phyloP scores from a whole-genome alignment of 2,113 vertebrate species.

The Scopus umbretta region DNA sequence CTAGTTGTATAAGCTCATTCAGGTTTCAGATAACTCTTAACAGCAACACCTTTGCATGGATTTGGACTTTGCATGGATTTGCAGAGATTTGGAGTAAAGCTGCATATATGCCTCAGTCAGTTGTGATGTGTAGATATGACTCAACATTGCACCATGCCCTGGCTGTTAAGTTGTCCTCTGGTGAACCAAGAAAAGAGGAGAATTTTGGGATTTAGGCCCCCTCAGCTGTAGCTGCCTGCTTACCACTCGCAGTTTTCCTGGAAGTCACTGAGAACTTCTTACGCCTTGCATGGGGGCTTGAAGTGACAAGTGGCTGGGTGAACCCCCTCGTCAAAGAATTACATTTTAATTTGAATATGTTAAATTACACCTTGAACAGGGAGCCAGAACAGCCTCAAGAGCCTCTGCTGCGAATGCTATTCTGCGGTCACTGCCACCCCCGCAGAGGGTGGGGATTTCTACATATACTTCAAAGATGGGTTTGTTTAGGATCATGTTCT shows the following conservation, averaged over 20 bases:
- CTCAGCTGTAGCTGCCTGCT: not conserved
- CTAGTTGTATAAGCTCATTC: not conserved
- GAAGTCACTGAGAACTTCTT: not conserved
- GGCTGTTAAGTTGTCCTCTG: slow-evolving; percentile 26
- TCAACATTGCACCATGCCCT: slow-evolving; percentile 38
- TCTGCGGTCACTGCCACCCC: not conserved
- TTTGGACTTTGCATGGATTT: slow-evolving; percentile 23
- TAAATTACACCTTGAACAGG: not conserved
- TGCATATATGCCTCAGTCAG: not conserved
- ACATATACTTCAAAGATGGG: not conserved
- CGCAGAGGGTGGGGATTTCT: not conserved
- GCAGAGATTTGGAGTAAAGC: slow-evolving; percentile 14
- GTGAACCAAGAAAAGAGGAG: slow-evolving; percentile 31
- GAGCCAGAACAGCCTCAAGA: not conserved
- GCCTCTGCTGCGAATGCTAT: not conserved
- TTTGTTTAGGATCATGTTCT: not conserved
- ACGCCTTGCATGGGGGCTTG: not conserved
- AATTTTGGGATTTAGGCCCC: slow-evolving; percentile 1
- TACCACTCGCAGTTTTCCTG: not conserved
- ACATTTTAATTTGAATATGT: not conserved
- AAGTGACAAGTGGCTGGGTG: not conserved
- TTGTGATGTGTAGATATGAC: slow-evolving; percentile 1
- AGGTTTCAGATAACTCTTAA: not conserved
- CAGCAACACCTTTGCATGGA: not conserved
- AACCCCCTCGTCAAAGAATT: not conserved